A percentile compares a stretch with the other conserved stretches of the same genome.
Evolutionary conservation across 2,888 invertebrate genomes (phyloP).

Genomic region (Dolichomitus sp.): DNA sequence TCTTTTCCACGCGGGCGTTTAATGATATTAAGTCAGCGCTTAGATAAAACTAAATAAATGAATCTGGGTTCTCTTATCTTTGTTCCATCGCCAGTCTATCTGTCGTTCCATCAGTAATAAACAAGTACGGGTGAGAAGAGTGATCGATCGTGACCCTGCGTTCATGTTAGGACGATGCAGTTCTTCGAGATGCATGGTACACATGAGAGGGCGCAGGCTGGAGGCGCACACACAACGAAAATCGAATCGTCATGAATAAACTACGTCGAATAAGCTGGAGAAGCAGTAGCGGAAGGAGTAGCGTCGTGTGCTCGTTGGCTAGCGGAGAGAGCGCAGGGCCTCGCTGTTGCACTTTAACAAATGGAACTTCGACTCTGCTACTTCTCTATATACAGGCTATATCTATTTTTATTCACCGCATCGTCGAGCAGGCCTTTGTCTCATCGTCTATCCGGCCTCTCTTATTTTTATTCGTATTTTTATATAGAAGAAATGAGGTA

Average conservation of each 20-base stretch:
- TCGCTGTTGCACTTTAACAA: slow-evolving; percentile 66
- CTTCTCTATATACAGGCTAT: slow-evolving; percentile 24
- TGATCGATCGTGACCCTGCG: slow-evolving; percentile 55
- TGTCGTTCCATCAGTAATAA: slow-evolving; percentile 9
- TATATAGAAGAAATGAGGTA: slow-evolving; percentile 31
- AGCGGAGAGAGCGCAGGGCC: slow-evolving; percentile 40
- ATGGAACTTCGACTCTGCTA: slow-evolving; percentile 57
- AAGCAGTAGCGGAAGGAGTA: slow-evolving; percentile 40
- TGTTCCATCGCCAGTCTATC: neutral
- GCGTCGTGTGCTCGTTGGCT: slow-evolving; percentile 53
- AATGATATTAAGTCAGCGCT: slow-evolving; percentile 26
- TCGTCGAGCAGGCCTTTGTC: slow-evolving; percentile 58
- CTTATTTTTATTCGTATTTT: slow-evolving; percentile 53
- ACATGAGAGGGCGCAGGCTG: slow-evolving; percentile 3
- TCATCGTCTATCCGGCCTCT: slow-evolving; percentile 48
- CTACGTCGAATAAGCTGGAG: slow-evolving; percentile 60
- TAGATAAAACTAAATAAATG: slow-evolving; percentile 43
- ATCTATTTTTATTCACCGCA: slow-evolving; percentile 64
- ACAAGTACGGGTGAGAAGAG: slow-evolving; percentile 12
- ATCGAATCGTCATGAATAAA: slow-evolving; percentile 67
- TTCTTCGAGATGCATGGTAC: slow-evolving; percentile 5
- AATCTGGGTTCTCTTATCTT: slow-evolving; percentile 2
- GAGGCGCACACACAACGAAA: slow-evolving; percentile 55
- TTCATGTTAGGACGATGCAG: slow-evolving; percentile 23
- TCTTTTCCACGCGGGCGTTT: neutral